Evolutionary conservation across 2,113 vertebrate genomes (phyloP).

Genomic region (Onychostoma macrolepis): DNA sequence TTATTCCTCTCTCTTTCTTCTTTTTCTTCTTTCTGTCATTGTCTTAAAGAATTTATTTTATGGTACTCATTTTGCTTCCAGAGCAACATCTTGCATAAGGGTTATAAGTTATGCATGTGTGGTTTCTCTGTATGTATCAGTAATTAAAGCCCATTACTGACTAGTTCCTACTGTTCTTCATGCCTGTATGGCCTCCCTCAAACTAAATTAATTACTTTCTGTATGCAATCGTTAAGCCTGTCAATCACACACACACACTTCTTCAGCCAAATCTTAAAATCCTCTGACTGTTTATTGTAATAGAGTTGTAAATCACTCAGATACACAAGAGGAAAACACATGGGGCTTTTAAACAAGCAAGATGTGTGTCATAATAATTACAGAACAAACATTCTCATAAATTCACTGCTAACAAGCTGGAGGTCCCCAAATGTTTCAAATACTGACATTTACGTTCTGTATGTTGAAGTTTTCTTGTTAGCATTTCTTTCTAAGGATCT

Average conservation of each 20-base stretch:
- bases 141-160: slow-evolving; percentile 51
- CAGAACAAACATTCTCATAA: not conserved
- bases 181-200: slow-evolving; percentile 36
- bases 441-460: not conserved
- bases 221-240: slow-evolving; percentile 9
- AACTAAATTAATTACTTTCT: slow-evolving; percentile 46
- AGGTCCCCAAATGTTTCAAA: not conserved
- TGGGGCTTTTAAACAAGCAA: not conserved
- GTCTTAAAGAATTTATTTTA: not conserved
- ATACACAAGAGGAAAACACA: not conserved
- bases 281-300: not conserved
- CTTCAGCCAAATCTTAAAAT: slow-evolving; percentile 11
- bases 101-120: slow-evolving; percentile 19
- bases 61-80: not conserved
- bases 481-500: not conserved
- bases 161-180: slow-evolving; percentile 36
- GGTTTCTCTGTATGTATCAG: slow-evolving; percentile 28
- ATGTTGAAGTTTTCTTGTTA: not conserved
- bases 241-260: slow-evolving; percentile 29
- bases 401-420: not conserved
- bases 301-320: slow-evolving; percentile 25
- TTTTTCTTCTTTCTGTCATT: not conserved
- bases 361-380: not conserved
- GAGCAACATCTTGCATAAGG: not conserved
- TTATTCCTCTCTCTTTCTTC: not conserved